Evolutionary conservation across 1,140 invertebrate genomes (phyloP).

Genomic region (Ectropis grisescens): DNA sequence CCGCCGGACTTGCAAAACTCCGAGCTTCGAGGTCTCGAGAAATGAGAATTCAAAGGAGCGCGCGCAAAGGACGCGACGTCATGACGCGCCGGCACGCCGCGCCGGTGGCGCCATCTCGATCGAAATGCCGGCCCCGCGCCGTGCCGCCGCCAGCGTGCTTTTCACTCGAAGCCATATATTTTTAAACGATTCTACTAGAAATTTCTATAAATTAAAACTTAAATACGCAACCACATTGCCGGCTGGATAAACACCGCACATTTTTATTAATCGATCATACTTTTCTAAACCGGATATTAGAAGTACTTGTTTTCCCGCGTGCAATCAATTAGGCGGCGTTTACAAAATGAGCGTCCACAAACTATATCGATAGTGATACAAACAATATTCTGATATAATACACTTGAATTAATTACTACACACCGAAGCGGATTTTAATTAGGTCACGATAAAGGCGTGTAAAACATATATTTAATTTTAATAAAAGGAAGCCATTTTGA

Average conservation of each 20-base stretch:
- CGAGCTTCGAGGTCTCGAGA: conserved; percentile 20
- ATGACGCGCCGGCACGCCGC: conserved; percentile 66
- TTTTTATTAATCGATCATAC: too few species aligned
- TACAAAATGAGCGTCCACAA: conserved; percentile 24
- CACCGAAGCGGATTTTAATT: too few species aligned
- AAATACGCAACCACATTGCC: too few species aligned
- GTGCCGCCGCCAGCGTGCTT: conserved; percentile 43
- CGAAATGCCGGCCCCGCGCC: conserved; percentile 13
- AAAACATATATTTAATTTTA: too few species aligned
- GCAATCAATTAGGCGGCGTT: conserved; percentile 29
- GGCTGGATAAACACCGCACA: too few species aligned
- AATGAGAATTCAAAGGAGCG: conserved; percentile 53
- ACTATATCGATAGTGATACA: conserved; percentile 19
- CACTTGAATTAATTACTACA: too few species aligned
- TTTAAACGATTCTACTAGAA: conserved; percentile 19
- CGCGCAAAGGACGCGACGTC: conserved; percentile 46
- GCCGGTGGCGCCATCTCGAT: conserved; percentile 58
- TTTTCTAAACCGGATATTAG: background rate
- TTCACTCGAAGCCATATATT: conserved; percentile 30
- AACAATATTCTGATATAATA: conserved; percentile 12
- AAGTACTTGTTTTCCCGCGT: conserved; percentile 54
- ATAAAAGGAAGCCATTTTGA: conserved; percentile 66
- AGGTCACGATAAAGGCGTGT: too few species aligned
- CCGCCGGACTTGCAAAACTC: conserved; percentile 47
- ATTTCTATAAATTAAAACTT: conserved; percentile 10